Base-by-base conservation (phyloP, 2,113 vertebrate species). In the Poecilia latipinna region DNA sequence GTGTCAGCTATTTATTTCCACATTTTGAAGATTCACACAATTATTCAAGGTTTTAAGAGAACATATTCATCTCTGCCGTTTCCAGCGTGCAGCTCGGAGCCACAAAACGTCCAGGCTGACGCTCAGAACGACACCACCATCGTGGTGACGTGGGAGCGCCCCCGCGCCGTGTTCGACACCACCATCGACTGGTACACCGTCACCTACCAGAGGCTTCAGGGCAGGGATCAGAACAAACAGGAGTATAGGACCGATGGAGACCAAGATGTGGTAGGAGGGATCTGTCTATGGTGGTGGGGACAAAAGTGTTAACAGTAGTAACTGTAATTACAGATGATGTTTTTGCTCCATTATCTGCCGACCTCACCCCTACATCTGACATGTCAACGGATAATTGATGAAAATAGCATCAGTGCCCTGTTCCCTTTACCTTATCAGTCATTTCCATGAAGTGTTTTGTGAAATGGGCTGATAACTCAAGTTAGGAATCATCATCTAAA, bases 241-340 rank as follows among this genome's bases (percentile, higher is more conserved):
- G 96, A 97, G 85, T 97, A 96, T 94, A 93, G 97, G 91, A 99
- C 98, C 1, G 98, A 99, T 68, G 98, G 97, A 82, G 98, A 99
- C 93, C 98, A 99, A 90, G 98, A 99, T 77, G 95, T 98, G 97
- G 98, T 99, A 96, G 90, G 92, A 68, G n/a, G 28, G 5, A 57
- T 29, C 12, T 39, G 17, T n/a, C 32, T 13, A 22, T 19, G 6
- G 51, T 19, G 22, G 22, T 7, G 51, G 51, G 44, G 44, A 19
- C 11, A 37, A 37, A 6, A 48, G 44, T 19, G 17, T 4, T 48
- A 19, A 48, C 19, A 17, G 10, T 37, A 11, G 35, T 11, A 12
- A 12, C 35, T 65, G n/a, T 17, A 17, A 72, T 78, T 68, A 31
- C 29, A 64, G 5, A 44, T 24, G 0, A 24, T 70, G 26, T 51